Percentiles rank a stretch among this genome's conserved stretches.
Conservation (phyloP, 2,797 vertebrate species). For the Pseudopleuronectes americanus region DNA sequence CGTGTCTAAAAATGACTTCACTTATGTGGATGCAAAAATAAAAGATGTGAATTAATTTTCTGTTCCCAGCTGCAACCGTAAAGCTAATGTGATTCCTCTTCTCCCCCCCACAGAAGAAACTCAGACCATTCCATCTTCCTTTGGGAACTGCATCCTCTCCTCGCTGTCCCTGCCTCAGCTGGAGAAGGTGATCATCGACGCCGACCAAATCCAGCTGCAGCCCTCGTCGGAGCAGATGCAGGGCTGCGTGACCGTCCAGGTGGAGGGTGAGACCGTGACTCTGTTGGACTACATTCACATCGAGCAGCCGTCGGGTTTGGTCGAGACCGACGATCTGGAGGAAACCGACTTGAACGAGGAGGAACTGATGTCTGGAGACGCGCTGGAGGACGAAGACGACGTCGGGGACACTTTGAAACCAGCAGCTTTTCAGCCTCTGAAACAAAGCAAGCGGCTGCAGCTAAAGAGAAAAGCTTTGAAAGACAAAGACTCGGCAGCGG, state of each 20-base stretch:
- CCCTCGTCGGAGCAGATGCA: conserved; percentile 62
- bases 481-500: not conserved
- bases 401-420: conserved; percentile 60
- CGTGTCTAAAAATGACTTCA: too few relatives aligned
- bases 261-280: conserved; percentile 76
- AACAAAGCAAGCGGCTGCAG: conserved; percentile 75
- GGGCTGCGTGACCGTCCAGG: conserved; percentile 73
- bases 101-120: conserved; percentile 58
- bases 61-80: not conserved
- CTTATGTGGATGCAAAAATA: not conserved
- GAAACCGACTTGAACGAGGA: conserved; percentile 23
- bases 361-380: not conserved
- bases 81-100: not conserved
- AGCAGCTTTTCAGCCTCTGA: conserved; percentile 75
- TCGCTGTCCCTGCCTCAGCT: conserved; percentile 76
- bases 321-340: conserved; percentile 39
- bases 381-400: conserved; percentile 28
- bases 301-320: conserved; percentile 52
- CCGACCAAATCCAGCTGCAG: conserved; percentile 66
- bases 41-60: not conserved
- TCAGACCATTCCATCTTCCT: conserved; percentile 70
- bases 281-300: conserved; percentile 79
- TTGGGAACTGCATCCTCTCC: conserved; percentile 81
- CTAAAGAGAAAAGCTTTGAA: conserved; percentile 61
- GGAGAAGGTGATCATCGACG: conserved; percentile 76